Conservation (phyloP, 53 echinoderm and acorn worm species). For the Antedon mediterranea region DNA sequence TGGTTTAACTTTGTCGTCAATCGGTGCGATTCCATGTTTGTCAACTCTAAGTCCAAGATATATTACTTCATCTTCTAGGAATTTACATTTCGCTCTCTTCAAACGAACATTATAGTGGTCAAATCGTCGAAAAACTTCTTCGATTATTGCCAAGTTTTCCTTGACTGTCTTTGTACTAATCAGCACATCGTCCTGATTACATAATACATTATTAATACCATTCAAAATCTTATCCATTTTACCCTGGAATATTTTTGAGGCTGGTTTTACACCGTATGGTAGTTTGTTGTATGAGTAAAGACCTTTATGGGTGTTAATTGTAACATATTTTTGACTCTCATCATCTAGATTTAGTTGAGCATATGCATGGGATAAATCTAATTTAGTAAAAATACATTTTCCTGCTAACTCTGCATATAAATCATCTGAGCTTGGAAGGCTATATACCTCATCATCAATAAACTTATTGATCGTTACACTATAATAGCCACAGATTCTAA, state of each 20-base stretch:
- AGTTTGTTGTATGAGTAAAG: slow-evolving; percentile 32
- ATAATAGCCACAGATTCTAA: slow-evolving; percentile 33
- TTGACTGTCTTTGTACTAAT: slow-evolving; percentile 10
- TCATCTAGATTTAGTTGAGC: slow-evolving; percentile 27
- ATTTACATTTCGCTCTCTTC: slow-evolving; percentile 11
- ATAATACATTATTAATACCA: slow-evolving; percentile 23
- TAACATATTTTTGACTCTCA: slow-evolving; percentile 29
- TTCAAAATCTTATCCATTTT: slow-evolving; percentile 32
- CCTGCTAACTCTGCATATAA: slow-evolving; percentile 37
- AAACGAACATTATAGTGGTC: slow-evolving; percentile 13
- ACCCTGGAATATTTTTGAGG: slow-evolving; percentile 37
- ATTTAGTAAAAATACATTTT: slow-evolving; percentile 29
- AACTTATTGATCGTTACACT: background rate
- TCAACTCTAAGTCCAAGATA: slow-evolving; percentile 15
- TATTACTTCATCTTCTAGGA: slow-evolving; percentile 15
- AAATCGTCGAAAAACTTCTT: slow-evolving; percentile 13
- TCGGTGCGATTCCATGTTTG: slow-evolving; percentile 10
- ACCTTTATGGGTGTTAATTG: slow-evolving; percentile 35
- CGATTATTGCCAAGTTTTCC: slow-evolving; percentile 8
- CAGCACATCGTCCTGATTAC: slow-evolving; percentile 33
- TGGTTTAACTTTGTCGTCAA: slow-evolving; percentile 4
- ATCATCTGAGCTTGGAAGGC: slow-evolving; percentile 42
- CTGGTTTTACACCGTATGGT: slow-evolving; percentile 39
- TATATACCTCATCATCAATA: slow-evolving; percentile 7
- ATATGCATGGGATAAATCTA: slow-evolving; percentile 28